Evolutionary conservation across 2,888 invertebrate genomes (phyloP).

Genomic region (Lithodes maja): DNA sequence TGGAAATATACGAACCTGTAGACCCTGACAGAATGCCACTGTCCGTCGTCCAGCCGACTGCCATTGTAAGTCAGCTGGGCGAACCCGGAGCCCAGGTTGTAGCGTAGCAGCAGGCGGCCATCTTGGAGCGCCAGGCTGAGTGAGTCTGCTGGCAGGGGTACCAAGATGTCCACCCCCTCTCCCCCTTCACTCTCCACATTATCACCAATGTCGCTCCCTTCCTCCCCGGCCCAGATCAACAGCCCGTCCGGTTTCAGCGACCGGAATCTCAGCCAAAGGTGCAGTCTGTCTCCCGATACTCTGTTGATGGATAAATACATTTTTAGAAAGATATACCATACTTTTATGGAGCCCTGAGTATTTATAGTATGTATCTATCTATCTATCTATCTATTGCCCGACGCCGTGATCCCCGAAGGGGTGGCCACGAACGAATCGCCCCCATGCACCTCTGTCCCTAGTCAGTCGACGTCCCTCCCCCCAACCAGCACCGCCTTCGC

Average conservation of each 20-base stretch:
- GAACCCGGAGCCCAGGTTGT: conserved; percentile 68
- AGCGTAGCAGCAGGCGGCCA: conserved; percentile 60
- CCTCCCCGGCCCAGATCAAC: conserved; percentile 86
- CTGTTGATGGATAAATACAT: no score
- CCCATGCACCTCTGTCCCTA: no score
- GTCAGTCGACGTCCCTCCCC: no score
- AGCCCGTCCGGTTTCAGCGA: conserved; percentile 83
- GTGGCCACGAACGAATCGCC: no score
- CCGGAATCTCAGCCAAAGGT: conserved; percentile 91
- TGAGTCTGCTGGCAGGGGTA: conserved; percentile 64
- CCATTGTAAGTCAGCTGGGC: conserved; percentile 77
- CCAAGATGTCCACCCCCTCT: conserved; percentile 76
- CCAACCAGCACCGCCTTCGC: no score
- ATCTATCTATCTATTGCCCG: no score
- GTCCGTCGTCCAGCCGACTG: conserved; percentile 89
- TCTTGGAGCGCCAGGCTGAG: conserved; percentile 64
- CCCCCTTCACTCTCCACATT: no score
- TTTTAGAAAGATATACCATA: no score
- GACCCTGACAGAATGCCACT: conserved; percentile 80
- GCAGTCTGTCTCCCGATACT: conserved; percentile 87
- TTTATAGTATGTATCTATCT: neutral
- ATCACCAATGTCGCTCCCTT: conserved; percentile 23
- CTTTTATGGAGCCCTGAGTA: no score
- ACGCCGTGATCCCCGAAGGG: no score
- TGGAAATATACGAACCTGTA: no score